A percentile compares a stretch with the other conserved stretches of the same genome.
phyloP scores from a whole-genome alignment of 1,140 invertebrate species.

The Drosophila kikkawai region DNA sequence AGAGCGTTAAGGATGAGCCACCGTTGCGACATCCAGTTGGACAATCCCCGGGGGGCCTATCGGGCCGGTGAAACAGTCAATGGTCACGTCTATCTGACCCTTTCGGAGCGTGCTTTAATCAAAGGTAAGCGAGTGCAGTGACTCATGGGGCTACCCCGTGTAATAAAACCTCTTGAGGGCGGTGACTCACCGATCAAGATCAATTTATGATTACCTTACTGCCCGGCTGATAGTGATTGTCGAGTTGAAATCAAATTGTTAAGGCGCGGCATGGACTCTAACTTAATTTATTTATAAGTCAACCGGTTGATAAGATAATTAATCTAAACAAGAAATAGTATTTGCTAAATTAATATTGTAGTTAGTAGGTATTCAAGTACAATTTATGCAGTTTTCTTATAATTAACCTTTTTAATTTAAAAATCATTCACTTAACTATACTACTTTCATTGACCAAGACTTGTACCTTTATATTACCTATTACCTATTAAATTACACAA shows the following conservation, averaged over 20 bases:
- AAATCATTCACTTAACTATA: too few relatives aligned
- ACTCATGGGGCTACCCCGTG: constrained; percentile 36
- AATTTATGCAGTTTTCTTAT: too few relatives aligned
- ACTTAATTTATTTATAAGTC: constrained; percentile 10
- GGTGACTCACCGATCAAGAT: constrained; percentile 43
- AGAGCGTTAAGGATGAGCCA: constrained; percentile 47
- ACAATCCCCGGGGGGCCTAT: constrained; percentile 60
- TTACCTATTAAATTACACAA: background rate
- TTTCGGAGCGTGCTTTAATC: constrained; percentile 66
- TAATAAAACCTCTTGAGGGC: constrained; percentile 13
- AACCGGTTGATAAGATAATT: background rate
- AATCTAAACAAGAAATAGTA: background rate
- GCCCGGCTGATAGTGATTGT: constrained; percentile 14
- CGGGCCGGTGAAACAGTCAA: constrained; percentile 68
- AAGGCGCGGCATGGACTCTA: background rate
- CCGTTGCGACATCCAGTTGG: constrained; percentile 63
- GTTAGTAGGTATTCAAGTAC: background rate
- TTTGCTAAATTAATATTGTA: background rate
- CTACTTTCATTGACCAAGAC: too few relatives aligned
- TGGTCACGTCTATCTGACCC: constrained; percentile 55
- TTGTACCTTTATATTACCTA: too few relatives aligned
- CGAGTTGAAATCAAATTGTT: constrained; percentile 9
- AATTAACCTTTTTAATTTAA: too few relatives aligned
- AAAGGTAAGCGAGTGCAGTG: constrained; percentile 59
- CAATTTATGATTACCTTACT: background rate